A percentile compares a stretch with the other conserved stretches of the same genome.
These are phyloP conservation scores for Microctenopoma stevenorrisi DNA, from an alignment of 2,797 vertebrate genomes.

Conservation along the genomic window DNA sequence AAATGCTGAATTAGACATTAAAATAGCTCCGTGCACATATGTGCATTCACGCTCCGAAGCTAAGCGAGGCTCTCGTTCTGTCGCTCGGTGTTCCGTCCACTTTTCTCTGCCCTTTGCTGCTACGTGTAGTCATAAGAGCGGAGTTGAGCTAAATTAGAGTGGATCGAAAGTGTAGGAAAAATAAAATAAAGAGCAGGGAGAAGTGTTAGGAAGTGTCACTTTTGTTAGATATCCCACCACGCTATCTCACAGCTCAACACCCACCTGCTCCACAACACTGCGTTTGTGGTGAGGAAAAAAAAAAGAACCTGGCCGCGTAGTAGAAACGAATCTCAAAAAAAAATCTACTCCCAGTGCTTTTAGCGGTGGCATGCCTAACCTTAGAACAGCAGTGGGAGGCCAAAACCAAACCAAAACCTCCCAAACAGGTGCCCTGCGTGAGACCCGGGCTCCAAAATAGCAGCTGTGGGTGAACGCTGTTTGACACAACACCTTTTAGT, in stretches of 20 bases:
- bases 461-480: conserved; percentile 19
- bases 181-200: conserved; percentile 11
- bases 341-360: conserved; percentile 50
- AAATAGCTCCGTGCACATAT: conserved; percentile 51
- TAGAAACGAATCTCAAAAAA: conserved; percentile 34
- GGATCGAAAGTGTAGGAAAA: conserved; percentile 21
- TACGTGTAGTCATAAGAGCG: conserved; percentile 20
- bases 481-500: conserved; percentile 25
- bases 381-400: conserved; percentile 54
- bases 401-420: conserved; percentile 31
- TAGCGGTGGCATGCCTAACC: conserved; percentile 26
- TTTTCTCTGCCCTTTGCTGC: conserved; percentile 20
- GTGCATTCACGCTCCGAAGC: conserved; percentile 3
- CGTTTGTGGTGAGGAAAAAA: conserved; percentile 39
- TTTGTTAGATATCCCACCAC: conserved; percentile 41
- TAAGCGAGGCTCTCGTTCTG: conserved; percentile 13
- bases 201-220: conserved; percentile 38
- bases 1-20: conserved; percentile 31
- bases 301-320: conserved; percentile 40
- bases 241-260: conserved; percentile 52
- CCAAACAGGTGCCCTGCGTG: conserved; percentile 21
- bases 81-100: conserved; percentile 16
- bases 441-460: conserved; percentile 44
- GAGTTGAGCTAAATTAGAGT: conserved; percentile 16
- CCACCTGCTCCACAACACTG: conserved; percentile 56